Conservation (phyloP, 2,797 vertebrate species). For the Phrynocephalus forsythii region DNA sequence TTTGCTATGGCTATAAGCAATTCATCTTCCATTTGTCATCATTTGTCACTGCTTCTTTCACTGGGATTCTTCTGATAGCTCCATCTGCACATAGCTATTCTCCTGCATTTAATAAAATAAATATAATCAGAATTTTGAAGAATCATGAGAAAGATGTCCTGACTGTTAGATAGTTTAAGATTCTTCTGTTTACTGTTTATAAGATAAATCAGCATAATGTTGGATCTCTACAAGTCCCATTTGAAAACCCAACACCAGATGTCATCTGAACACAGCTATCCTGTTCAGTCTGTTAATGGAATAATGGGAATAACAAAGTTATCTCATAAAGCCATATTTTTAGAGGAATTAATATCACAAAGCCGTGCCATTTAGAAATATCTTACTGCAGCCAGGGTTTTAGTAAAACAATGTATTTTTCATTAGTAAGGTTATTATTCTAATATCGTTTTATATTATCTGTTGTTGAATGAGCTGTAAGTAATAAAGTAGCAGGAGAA, state of each 20-base stretch:
- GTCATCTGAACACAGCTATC: neutral
- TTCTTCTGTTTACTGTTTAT: neutral
- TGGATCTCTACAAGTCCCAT: neutral
- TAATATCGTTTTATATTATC: no score
- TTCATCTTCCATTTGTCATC: conserved; percentile 3
- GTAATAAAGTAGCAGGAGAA: no score
- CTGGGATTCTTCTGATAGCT: neutral
- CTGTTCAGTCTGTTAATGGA: neutral
- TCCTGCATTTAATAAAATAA: neutral
- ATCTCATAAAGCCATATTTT: neutral
- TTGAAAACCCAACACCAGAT: neutral
- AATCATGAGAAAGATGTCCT: neutral
- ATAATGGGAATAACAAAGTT: neutral
- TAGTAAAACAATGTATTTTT: no score
- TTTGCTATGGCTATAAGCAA: neutral
- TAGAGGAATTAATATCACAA: no score
- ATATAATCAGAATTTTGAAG: neutral
- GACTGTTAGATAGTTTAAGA: neutral
- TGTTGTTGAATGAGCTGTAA: no score
- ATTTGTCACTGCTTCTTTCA: neutral
- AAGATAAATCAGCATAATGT: neutral
- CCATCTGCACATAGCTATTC: neutral
- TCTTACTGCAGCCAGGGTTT: no score
- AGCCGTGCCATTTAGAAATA: no score
- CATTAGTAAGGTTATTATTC: no score